phyloP scores from a whole-genome alignment of 92 coral and sea anemone genomes.

The Umimayanthus kanabou region DNA sequence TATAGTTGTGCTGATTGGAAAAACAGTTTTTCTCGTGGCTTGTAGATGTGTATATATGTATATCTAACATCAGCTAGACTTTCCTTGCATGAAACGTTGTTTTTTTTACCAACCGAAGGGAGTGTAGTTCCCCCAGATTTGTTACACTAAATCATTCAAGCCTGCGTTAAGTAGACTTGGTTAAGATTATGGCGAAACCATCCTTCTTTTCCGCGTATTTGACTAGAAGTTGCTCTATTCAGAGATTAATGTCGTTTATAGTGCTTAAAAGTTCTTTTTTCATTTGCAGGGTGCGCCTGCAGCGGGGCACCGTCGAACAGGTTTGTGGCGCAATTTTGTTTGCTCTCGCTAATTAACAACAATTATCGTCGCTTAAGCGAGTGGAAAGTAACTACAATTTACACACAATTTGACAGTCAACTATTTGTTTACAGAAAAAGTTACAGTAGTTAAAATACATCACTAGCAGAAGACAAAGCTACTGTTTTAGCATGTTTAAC shows the following conservation, averaged over 20 bases:
- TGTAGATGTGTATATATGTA: neutral
- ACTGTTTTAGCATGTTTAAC: neutral
- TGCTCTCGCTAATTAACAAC: neutral
- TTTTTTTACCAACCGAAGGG: neutral
- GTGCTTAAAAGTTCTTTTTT: neutral
- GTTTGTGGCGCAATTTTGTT: constrained; percentile 6
- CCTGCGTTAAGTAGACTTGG: too few relatives aligned
- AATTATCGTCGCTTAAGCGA: neutral
- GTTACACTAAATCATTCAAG: too few relatives aligned
- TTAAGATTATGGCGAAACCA: neutral
- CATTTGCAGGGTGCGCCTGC: constrained; percentile 8
- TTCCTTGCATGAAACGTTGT: too few relatives aligned
- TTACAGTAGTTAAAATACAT: neutral
- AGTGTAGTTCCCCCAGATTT: too few relatives aligned
- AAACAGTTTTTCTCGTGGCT: neutral
- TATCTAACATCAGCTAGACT: neutral
- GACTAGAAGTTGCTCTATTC: neutral
- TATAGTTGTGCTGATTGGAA: too few relatives aligned
- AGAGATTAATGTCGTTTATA: neutral
- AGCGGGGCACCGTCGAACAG: neutral
- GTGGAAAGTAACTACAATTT: neutral
- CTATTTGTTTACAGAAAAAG: neutral
- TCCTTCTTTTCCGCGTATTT: too few relatives aligned
- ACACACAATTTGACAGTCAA: neutral
- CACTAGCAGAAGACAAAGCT: neutral